These are phyloP conservation scores for Rousettus madagascariensis DNA, from an alignment of 2,797 vertebrate genomes.

Conservation along the genomic window DNA sequence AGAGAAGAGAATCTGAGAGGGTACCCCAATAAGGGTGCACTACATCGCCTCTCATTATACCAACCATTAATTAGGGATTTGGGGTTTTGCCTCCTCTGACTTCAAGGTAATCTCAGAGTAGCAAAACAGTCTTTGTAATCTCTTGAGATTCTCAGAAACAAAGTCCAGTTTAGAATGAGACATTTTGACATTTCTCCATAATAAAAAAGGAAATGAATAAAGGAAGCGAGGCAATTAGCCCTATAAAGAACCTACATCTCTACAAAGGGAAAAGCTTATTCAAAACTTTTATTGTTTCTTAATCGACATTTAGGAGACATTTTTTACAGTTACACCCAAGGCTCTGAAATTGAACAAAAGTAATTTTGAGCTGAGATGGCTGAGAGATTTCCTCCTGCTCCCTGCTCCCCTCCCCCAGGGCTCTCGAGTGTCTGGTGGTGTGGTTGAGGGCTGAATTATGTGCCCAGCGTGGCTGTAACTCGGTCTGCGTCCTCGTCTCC, in stretches of 20 bases:
- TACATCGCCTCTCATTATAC: fast-evolving
- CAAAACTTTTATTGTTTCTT: not conserved
- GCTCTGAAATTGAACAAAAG: slow-evolving; percentile 39
- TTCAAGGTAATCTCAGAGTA: not conserved
- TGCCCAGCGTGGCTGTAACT: not conserved
- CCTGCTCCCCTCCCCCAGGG: not conserved
- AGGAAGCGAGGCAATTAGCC: not conserved
- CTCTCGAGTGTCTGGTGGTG: fast-evolving
- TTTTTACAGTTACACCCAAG: slow-evolving; percentile 25
- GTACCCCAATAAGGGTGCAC: not conserved
- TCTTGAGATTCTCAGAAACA: not conserved
- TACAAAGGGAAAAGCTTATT: not conserved
- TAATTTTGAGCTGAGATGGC: not conserved
- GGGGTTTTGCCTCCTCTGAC: not conserved
- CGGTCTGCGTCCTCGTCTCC: not conserved
- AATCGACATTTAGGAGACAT: not conserved
- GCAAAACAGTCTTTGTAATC: not conserved
- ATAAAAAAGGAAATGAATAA: not conserved
- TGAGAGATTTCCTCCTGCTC: not conserved
- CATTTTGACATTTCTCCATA: not conserved
- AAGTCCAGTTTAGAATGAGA: not conserved
- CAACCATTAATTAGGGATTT: not conserved
- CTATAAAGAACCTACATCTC: not conserved
- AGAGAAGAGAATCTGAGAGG: not conserved
- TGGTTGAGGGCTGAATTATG: not conserved